Conservation (phyloP, 2,113 vertebrate genomes). For the Cercopithecus mona region DNA sequence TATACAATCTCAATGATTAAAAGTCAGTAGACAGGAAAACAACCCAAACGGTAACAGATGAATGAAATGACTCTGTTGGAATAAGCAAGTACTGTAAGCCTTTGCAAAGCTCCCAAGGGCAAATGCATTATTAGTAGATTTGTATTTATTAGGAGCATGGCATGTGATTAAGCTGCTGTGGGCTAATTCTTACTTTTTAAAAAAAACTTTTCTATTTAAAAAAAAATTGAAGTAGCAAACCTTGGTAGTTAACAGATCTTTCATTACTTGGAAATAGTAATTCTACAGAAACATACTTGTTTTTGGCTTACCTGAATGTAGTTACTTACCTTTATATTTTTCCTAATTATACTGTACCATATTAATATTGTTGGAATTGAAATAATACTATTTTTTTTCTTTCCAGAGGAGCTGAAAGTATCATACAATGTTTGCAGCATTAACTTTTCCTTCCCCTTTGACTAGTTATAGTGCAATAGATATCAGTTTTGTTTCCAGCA, state of each 20-base stretch:
- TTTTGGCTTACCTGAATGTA: neutral
- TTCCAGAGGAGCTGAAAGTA: slow-evolving; percentile 22
- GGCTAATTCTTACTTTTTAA: neutral
- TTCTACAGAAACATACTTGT: neutral
- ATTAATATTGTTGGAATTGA: slow-evolving; percentile 3
- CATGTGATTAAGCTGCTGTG: neutral
- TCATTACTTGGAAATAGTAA: slow-evolving; percentile 16
- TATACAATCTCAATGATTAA: slow-evolving; percentile 51
- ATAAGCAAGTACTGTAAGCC: neutral
- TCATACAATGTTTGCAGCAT: neutral
- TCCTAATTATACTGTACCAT: neutral
- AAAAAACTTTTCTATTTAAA: neutral
- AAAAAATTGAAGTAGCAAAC: neutral
- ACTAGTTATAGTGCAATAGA: slow-evolving; percentile 10
- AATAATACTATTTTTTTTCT: neutral
- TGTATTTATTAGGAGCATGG: neutral
- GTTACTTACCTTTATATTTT: neutral
- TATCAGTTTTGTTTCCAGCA: neutral
- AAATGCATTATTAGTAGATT: slow-evolving; percentile 52
- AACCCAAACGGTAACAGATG: slow-evolving; percentile 52
- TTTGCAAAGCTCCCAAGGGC: slow-evolving; percentile 41
- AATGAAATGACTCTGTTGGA: slow-evolving; percentile 31
- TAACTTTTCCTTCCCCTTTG: neutral
- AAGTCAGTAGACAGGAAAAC: slow-evolving; percentile 71
- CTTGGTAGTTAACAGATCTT: neutral